Percentiles rank a stretch among this genome's conserved stretches.
Conservation (phyloP, 2,797 vertebrate genomes). For the Morelia viridis region DNA sequence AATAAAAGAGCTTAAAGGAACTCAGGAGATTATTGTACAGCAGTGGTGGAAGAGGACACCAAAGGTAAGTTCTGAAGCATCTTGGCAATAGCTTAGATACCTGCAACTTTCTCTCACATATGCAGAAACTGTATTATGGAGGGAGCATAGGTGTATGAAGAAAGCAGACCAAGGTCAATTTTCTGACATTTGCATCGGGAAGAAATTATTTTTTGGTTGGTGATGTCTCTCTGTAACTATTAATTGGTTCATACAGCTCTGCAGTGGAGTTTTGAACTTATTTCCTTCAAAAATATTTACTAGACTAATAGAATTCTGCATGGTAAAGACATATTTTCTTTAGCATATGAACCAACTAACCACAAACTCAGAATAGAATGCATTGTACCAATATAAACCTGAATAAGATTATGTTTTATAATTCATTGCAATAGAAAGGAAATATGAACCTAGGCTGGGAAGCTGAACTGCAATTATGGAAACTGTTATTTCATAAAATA, state of each 20-base stretch:
- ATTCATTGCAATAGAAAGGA: conserved; percentile 55
- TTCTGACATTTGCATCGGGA: conserved; percentile 54
- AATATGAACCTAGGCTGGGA: conserved; percentile 34
- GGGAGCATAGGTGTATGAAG: conserved; percentile 60
- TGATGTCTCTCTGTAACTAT: conserved; percentile 56
- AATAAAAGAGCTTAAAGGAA: neutral
- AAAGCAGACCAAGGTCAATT: conserved; percentile 37
- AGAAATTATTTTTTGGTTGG: conserved; percentile 43
- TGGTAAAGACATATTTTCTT: conserved; percentile 75
- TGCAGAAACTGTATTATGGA: conserved; percentile 51
- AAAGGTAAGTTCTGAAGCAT: conserved; percentile 53
- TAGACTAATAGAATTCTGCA: conserved; percentile 71
- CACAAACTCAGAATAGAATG: conserved; percentile 73
- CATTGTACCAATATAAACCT: conserved; percentile 69
- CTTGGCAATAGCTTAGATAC: conserved; percentile 62
- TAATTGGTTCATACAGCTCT: conserved; percentile 74
- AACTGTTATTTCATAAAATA: no score
- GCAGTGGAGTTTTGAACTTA: conserved; percentile 58
- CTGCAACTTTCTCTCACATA: conserved; percentile 64
- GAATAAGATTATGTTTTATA: conserved; percentile 70
- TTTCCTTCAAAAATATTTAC: conserved; percentile 66
- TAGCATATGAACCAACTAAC: conserved; percentile 73
- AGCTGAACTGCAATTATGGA: no score
- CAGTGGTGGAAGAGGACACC: conserved; percentile 29
- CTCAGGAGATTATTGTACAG: neutral